Evolutionary conservation across 64 coral and sea anemone genomes (phyloP).

Genomic region (Orbicella faveolata): DNA sequence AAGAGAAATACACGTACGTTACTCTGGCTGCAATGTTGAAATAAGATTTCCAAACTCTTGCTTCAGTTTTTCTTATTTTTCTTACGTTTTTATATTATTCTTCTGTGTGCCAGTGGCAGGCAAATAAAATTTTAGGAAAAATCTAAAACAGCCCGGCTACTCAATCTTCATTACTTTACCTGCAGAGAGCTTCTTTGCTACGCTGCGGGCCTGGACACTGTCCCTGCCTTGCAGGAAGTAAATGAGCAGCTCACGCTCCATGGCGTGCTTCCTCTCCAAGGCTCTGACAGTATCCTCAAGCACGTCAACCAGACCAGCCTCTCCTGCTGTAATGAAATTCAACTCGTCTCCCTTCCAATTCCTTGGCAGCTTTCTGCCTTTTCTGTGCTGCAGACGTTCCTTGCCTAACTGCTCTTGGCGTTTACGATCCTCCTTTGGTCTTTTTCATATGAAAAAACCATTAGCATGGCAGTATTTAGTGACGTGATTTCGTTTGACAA

Average conservation of each 20-base stretch:
- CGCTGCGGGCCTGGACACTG: slow-evolving; percentile 62
- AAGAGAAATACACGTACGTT: no score
- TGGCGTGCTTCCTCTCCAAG: slow-evolving; percentile 85
- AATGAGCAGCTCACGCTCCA: slow-evolving; percentile 79
- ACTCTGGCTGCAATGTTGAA: no score
- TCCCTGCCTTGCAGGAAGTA: slow-evolving; percentile 89
- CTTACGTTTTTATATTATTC: no score
- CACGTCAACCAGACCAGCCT: slow-evolving; percentile 74
- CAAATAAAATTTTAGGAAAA: no score
- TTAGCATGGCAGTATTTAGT: no score
- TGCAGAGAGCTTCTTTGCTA: slow-evolving; percentile 76
- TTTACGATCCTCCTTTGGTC: slow-evolving; percentile 52
- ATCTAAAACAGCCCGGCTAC: no score
- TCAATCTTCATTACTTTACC: slow-evolving; percentile 23
- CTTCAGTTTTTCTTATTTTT: no score
- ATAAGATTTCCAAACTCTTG: no score
- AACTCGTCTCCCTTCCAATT: slow-evolving; percentile 60
- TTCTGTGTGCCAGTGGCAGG: no score
- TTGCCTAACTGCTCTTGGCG: slow-evolving; percentile 71
- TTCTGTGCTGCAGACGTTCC: slow-evolving; percentile 53
- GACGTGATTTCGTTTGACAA: no score
- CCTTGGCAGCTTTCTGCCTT: slow-evolving; percentile 80
- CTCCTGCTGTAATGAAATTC: slow-evolving; percentile 34
- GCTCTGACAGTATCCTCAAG: slow-evolving; percentile 82
- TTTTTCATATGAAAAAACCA: neutral